Percentiles rank a stretch among this genome's conserved stretches.
These are phyloP conservation scores for Copidosoma aretas DNA, from an alignment of 2,888 invertebrate species.

Conservation along the genomic window DNA sequence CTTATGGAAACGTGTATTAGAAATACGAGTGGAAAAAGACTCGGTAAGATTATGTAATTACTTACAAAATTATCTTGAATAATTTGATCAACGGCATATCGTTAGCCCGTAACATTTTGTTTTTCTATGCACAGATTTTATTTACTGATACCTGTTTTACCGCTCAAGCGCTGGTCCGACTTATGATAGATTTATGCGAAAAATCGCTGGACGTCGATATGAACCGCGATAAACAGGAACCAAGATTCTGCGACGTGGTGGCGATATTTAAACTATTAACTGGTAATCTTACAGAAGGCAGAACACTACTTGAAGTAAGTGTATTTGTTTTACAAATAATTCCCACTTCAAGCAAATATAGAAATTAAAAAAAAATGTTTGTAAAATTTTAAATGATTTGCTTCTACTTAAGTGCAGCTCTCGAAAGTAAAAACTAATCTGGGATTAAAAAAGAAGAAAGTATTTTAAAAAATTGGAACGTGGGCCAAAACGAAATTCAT, in stretches of 20 bases:
- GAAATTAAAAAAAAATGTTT: too few species aligned
- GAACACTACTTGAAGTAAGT: constrained; percentile 61
- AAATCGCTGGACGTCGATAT: constrained; percentile 66
- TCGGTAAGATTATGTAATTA: constrained; percentile 67
- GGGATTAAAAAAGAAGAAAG: background rate
- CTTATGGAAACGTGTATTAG: constrained; percentile 84
- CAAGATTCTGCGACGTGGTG: constrained; percentile 74
- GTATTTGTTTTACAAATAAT: too few species aligned
- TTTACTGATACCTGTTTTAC: constrained; percentile 84
- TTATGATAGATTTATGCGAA: constrained; percentile 77
- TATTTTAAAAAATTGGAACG: background rate
- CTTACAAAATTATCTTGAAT: constrained; percentile 5
- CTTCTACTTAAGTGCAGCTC: too few species aligned
- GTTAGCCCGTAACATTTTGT: background rate
- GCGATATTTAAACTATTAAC: constrained; percentile 75
- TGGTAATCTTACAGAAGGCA: constrained; percentile 65
- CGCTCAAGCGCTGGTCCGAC: constrained; percentile 83
- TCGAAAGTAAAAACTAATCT: too few species aligned
- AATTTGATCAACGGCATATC: background rate
- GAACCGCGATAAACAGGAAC: constrained; percentile 64
- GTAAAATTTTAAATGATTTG: too few species aligned
- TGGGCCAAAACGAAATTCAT: background rate
- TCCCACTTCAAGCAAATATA: too few species aligned
- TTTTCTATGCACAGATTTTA: constrained; percentile 59
- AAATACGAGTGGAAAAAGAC: constrained; percentile 80